Evolutionary conservation across 1,140 invertebrate genomes (phyloP).

Genomic region (Drosophila kikkawai): DNA sequence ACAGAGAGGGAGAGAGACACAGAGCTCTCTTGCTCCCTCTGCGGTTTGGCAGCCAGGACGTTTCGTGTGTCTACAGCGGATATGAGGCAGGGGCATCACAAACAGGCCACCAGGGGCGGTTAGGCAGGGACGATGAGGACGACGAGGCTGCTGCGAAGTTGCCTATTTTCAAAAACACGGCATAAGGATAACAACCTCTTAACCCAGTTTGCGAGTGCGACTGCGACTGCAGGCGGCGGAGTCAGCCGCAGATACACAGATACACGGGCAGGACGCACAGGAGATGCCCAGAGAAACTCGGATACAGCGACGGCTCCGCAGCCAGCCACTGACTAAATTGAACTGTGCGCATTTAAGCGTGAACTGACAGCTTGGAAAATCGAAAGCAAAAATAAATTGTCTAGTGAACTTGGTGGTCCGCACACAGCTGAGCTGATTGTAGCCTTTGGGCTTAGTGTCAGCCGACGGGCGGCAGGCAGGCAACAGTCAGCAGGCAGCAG

Average conservation of each 20-base stretch:
- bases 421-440: constrained; percentile 79
- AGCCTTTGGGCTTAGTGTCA: constrained; percentile 79
- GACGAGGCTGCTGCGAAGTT: constrained; percentile 34
- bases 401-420: constrained; percentile 81
- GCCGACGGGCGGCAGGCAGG: constrained; percentile 34
- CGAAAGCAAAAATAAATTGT: constrained; percentile 84
- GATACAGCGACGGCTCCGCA: constrained; percentile 31
- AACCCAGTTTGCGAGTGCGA: constrained; percentile 72
- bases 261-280: constrained; percentile 12
- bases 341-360: constrained; percentile 84
- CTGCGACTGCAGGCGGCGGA: constrained; percentile 40
- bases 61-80: constrained; percentile 81
- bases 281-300: constrained; percentile 8
- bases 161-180: constrained; percentile 82
- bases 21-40: constrained; percentile 30
- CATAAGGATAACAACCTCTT: constrained; percentile 83
- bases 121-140: neutral
- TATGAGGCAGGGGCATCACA: constrained; percentile 78
- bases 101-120: constrained; percentile 60
- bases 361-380: constrained; percentile 83
- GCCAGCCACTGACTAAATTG: constrained; percentile 64
- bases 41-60: constrained; percentile 74
- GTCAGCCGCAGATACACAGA: constrained; percentile 26
- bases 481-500: constrained; percentile 10
- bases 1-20: neutral